Conservation (phyloP, 2,888 invertebrate species). For the Cenopis cana region DNA sequence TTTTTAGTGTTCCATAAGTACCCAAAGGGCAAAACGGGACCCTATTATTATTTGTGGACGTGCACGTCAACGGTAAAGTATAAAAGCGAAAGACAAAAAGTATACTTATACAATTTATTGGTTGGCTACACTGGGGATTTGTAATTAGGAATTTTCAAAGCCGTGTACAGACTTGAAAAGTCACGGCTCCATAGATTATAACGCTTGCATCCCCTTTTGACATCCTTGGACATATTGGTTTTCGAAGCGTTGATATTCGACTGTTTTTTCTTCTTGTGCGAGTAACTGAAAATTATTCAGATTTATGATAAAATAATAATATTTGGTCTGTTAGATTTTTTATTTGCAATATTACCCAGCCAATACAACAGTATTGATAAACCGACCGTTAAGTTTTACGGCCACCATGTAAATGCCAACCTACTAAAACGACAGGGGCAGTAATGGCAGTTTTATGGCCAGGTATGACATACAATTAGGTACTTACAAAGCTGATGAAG, state of each 20-base stretch:
- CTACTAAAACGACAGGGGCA: too few relatives aligned
- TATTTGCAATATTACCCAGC: too few relatives aligned
- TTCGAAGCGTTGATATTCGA: neutral
- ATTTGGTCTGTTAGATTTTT: too few relatives aligned
- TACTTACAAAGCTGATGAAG: slow-evolving; percentile 61
- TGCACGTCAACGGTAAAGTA: too few relatives aligned
- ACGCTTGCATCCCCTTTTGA: slow-evolving; percentile 50
- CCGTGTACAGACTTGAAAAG: slow-evolving; percentile 67
- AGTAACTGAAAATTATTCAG: neutral
- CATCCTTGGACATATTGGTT: neutral
- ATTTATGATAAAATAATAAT: neutral
- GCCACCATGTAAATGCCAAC: too few relatives aligned
- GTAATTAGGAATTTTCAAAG: slow-evolving; percentile 68
- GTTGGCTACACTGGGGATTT: slow-evolving; percentile 55
- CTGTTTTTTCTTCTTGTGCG: slow-evolving; percentile 4
- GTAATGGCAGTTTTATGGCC: too few relatives aligned
- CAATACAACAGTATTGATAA: too few relatives aligned
- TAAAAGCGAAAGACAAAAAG: neutral
- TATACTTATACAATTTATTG: neutral
- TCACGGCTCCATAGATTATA: slow-evolving; percentile 69
- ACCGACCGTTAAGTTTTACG: too few relatives aligned
- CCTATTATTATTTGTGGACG: too few relatives aligned
- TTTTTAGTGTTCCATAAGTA: too few relatives aligned
- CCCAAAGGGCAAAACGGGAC: too few relatives aligned
- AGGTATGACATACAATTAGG: neutral